Evolutionary conservation across 2,888 invertebrate genomes (phyloP).

Genomic region (Netelia fuscicornis): DNA sequence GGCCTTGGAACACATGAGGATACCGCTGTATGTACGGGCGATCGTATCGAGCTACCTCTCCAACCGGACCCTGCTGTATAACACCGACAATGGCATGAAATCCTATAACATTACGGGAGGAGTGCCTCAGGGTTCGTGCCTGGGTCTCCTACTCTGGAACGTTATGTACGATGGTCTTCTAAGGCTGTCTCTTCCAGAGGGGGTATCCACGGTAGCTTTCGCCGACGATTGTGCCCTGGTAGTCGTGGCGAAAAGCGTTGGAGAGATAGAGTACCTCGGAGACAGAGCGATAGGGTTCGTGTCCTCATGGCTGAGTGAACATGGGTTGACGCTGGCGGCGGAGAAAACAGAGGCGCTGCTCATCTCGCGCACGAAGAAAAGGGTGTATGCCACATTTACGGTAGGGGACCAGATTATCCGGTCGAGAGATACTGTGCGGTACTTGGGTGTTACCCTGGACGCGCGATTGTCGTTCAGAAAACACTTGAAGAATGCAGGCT

Average conservation of each 20-base stretch:
- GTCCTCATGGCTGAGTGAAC: slow-evolving; percentile 14
- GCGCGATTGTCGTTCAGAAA: slow-evolving; percentile 26
- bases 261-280: not conserved
- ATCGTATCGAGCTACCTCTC: slow-evolving; percentile 19
- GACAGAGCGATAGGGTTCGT: not conserved
- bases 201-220: slow-evolving; percentile 14
- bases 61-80: too few relatives aligned
- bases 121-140: slow-evolving; percentile 41
- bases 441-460: slow-evolving; percentile 23
- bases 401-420: too few relatives aligned
- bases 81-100: too few relatives aligned
- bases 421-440: not conserved
- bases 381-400: too few relatives aligned
- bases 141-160: slow-evolving; percentile 50
- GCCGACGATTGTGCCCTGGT: slow-evolving; percentile 4
- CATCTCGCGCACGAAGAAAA: not conserved
- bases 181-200: not conserved
- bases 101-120: not conserved
- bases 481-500: not conserved
- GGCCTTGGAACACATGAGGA: not conserved
- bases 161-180: slow-evolving; percentile 54
- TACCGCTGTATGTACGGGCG: slow-evolving; percentile 4
- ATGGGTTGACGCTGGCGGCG: not conserved
- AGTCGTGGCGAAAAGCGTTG: not conserved
- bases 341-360: not conserved